phyloP scores from a whole-genome alignment of 2,797 vertebrate genomes.

The Brachyrhaphis roseni region DNA sequence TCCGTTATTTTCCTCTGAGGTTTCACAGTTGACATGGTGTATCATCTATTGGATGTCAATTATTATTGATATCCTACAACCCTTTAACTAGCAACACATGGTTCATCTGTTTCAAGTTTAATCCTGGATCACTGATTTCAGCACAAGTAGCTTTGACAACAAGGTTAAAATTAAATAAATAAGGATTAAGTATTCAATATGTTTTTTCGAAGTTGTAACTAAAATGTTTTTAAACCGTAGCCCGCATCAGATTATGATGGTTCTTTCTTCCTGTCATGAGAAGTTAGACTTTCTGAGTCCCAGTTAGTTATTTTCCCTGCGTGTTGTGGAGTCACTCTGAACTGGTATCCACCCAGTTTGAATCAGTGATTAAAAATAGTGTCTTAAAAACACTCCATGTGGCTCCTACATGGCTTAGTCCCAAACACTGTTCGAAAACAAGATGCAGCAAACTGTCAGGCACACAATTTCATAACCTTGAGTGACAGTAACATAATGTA shows the following conservation, averaged over 20 bases:
- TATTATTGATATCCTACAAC: neutral
- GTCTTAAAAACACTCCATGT: constrained; percentile 34
- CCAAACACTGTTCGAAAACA: constrained; percentile 38
- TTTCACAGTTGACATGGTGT: constrained; percentile 4
- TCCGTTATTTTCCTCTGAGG: neutral
- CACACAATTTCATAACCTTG: constrained; percentile 11
- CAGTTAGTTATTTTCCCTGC: constrained; percentile 36
- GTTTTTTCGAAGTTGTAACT: neutral
- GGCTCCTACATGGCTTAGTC: constrained; percentile 47
- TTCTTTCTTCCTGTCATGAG: neutral
- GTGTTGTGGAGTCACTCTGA: constrained; percentile 22
- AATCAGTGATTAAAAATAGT: constrained; percentile 71
- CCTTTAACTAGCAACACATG: neutral
- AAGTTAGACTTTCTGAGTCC: neutral
- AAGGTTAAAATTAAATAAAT: neutral
- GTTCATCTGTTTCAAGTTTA: neutral
- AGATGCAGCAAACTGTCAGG: constrained; percentile 37
- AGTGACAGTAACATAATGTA: constrained; percentile 54
- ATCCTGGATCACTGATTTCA: neutral
- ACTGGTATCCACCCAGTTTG: constrained; percentile 37
- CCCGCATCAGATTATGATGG: neutral
- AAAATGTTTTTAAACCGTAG: neutral
- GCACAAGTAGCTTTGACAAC: neutral
- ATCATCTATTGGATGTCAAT: neutral
- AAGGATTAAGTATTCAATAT: neutral